phyloP scores from a whole-genome alignment of 1,140 invertebrate genomes.

The Neelides sp. region DNA sequence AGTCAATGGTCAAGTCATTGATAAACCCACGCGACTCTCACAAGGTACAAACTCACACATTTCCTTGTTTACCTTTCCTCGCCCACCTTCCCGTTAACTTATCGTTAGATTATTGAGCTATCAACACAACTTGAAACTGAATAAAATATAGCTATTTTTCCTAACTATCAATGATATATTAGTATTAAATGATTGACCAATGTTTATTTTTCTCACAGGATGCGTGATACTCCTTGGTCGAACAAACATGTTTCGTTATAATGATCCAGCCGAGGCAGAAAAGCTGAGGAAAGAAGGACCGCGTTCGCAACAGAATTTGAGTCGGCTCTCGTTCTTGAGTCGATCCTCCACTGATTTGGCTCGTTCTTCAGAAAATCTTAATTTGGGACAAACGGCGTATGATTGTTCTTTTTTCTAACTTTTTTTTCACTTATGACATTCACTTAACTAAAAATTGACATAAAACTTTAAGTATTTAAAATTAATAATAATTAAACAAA shows the following conservation, averaged over 20 bases:
- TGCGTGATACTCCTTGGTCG: slow-evolving; percentile 72
- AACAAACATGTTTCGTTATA: slow-evolving; percentile 85
- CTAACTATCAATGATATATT: not conserved
- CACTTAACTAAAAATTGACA: slow-evolving; percentile 24
- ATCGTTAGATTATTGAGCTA: no score
- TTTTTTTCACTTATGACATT: no score
- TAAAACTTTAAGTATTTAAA: not conserved
- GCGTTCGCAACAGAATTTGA: slow-evolving; percentile 52
- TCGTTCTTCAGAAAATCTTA: slow-evolving; percentile 57
- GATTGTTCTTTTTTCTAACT: no score
- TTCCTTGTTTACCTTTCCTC: not conserved
- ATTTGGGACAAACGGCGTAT: slow-evolving; percentile 27
- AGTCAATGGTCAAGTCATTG: slow-evolving; percentile 65
- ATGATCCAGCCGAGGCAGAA: slow-evolving; percentile 79
- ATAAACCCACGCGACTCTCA: slow-evolving; percentile 56
- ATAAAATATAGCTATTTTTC: no score
- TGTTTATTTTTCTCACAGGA: slow-evolving; percentile 38
- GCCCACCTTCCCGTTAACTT: not conserved
- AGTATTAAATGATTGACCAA: not conserved
- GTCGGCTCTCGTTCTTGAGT: slow-evolving; percentile 66
- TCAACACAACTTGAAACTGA: not conserved
- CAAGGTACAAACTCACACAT: slow-evolving; percentile 46
- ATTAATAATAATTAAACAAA: not conserved
- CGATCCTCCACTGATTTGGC: slow-evolving; percentile 69
- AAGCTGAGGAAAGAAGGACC: slow-evolving; percentile 60